Evolutionary conservation across 2,797 vertebrate species (phyloP).

Genomic region (Coluber constrictor): DNA sequence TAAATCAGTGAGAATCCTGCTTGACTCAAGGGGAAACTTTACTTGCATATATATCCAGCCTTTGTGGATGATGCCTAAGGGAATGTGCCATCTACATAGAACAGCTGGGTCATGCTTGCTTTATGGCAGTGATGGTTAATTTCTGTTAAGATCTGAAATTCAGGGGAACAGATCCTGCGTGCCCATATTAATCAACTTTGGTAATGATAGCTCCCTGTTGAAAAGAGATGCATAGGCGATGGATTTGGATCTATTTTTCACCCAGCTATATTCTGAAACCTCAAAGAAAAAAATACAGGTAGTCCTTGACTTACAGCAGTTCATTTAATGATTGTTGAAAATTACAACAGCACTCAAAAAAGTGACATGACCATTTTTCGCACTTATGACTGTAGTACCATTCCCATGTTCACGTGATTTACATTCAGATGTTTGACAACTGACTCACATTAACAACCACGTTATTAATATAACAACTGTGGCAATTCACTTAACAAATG

Average conservation of each 20-base stretch:
- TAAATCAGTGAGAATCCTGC: neutral
- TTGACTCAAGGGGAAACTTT: neutral
- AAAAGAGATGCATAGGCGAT: neutral
- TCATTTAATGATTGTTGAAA: too few relatives aligned
- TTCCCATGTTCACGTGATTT: too few relatives aligned
- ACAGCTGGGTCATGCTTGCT: neutral
- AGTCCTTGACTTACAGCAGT: too few relatives aligned
- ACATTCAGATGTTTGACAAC: too few relatives aligned
- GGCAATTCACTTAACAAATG: too few relatives aligned
- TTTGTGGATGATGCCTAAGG: neutral
- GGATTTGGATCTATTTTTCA: neutral
- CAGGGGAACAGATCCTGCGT: neutral
- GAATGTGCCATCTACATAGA: neutral
- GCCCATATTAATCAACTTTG: neutral
- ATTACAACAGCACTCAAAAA: too few relatives aligned
- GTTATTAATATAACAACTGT: too few relatives aligned
- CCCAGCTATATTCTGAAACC: neutral
- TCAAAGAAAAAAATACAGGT: neutral
- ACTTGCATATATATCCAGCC: neutral
- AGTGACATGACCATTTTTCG: too few relatives aligned
- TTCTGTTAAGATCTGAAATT: neutral
- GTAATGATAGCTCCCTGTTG: neutral
- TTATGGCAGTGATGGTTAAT: constrained; percentile 8
- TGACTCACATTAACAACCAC: too few relatives aligned
- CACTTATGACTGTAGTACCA: too few relatives aligned